These are phyloP conservation scores for Urocynchramus pylzowi DNA, from an alignment of 2,113 vertebrate genomes.

Conservation along the genomic window DNA sequence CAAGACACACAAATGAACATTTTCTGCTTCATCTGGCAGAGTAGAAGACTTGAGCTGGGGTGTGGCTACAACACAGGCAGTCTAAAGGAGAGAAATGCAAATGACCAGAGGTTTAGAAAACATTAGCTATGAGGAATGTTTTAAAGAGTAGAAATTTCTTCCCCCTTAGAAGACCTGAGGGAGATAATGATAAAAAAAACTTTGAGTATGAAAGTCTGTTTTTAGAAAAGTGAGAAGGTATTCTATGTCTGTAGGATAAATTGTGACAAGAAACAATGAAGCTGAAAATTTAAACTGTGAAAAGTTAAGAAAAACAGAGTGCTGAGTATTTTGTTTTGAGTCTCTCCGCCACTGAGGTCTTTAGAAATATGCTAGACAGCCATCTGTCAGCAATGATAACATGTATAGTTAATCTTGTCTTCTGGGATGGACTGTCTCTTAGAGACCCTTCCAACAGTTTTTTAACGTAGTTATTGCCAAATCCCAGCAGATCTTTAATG, in stretches of 20 bases:
- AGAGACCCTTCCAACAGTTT: neutral
- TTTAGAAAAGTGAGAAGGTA: neutral
- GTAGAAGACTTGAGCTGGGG: rapidly evolving
- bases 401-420: neutral
- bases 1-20: rapidly evolving
- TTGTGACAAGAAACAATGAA: neutral
- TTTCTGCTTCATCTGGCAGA: neutral
- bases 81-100: neutral
- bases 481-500: neutral
- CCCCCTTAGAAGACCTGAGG: neutral
- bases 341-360: neutral
- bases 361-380: neutral
- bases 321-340: neutral
- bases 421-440: neutral
- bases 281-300: neutral
- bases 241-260: neutral
- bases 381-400: neutral
- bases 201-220: neutral
- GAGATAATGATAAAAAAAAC: neutral
- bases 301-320: neutral
- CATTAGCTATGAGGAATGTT: neutral
- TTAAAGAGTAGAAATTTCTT: neutral
- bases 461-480: neutral
- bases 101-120: neutral
- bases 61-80: neutral